A percentile compares a stretch with the other conserved stretches of the same genome.
Conservation (phyloP, 2,113 vertebrate genomes). For the Talpa occidentalis region DNA sequence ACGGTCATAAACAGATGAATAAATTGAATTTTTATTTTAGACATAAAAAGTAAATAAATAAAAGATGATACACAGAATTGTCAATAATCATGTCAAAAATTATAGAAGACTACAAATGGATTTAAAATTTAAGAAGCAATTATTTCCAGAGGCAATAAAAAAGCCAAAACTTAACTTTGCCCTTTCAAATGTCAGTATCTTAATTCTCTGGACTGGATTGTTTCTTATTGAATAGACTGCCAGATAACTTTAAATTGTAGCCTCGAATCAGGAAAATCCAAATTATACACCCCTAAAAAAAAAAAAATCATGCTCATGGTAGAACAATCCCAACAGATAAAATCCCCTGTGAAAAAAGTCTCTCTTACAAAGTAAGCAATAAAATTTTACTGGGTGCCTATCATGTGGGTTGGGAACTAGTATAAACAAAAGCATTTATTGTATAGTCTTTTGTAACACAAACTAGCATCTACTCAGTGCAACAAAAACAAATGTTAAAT, state of each 20-base stretch:
- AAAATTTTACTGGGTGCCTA: background rate
- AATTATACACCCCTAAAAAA: slow-evolving; percentile 37
- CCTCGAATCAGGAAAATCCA: slow-evolving; percentile 36
- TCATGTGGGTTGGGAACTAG: background rate
- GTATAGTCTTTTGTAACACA: background rate
- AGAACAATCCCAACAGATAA: slow-evolving; percentile 49
- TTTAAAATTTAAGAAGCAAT: slow-evolving; percentile 48
- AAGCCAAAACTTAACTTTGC: slow-evolving; percentile 23
- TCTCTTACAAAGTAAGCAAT: slow-evolving; percentile 37
- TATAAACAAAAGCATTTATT: background rate
- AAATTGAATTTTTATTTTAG: slow-evolving; percentile 84
- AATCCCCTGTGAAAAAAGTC: background rate
- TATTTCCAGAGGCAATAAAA: slow-evolving; percentile 54
- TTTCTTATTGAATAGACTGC: slow-evolving; percentile 45
- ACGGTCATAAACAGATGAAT: slow-evolving; percentile 81
- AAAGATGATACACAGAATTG: background rate
- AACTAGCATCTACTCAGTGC: background rate
- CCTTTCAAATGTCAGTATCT: slow-evolving; percentile 50
- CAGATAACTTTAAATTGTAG: slow-evolving; percentile 58
- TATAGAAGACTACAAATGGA: slow-evolving; percentile 10
- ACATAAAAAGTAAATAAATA: background rate
- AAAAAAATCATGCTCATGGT: background rate
- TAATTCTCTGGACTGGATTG: slow-evolving; percentile 49
- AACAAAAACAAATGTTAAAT: background rate
- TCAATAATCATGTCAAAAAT: slow-evolving; percentile 49